Percentiles rank a stretch among this genome's conserved stretches.
Evolutionary conservation across 2,888 invertebrate genomes (phyloP).

Genomic region (Leptinotarsa haldemani): DNA sequence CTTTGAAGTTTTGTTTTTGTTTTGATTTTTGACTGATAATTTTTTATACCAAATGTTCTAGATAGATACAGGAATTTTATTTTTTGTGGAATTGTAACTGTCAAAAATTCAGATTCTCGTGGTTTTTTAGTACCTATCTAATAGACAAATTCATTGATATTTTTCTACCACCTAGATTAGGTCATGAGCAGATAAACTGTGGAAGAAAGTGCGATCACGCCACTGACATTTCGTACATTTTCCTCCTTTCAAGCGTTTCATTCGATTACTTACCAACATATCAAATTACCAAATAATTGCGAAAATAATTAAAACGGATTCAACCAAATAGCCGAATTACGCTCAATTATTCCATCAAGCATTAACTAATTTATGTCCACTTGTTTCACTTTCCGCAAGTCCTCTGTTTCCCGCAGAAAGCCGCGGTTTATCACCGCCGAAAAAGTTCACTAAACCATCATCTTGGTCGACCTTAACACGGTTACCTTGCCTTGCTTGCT

Average conservation of each 20-base stretch:
- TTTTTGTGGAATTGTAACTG: too few species aligned
- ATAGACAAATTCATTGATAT: too few species aligned
- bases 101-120: too few species aligned
- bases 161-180: too few species aligned
- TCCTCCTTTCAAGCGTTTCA: background rate
- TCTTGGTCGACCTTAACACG: constrained; percentile 51
- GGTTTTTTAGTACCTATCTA: too few species aligned
- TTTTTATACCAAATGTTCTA: too few species aligned
- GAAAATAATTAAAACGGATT: constrained; percentile 1
- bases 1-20: too few species aligned
- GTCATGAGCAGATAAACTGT: background rate
- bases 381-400: constrained; percentile 20
- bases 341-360: constrained; percentile 13
- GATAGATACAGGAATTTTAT: too few species aligned
- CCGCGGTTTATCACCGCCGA: constrained; percentile 10
- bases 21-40: too few species aligned
- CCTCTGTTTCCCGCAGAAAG: constrained; percentile 13
- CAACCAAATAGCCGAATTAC: background rate
- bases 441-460: constrained; percentile 31
- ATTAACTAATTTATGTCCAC: background rate
- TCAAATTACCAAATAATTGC: constrained; percentile 4
- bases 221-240: background rate
- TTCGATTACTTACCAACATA: constrained; percentile 16
- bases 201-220: background rate
- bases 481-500: constrained; percentile 45